Conservation (phyloP, 2,113 vertebrate genomes). For the Aramus guarauna region DNA sequence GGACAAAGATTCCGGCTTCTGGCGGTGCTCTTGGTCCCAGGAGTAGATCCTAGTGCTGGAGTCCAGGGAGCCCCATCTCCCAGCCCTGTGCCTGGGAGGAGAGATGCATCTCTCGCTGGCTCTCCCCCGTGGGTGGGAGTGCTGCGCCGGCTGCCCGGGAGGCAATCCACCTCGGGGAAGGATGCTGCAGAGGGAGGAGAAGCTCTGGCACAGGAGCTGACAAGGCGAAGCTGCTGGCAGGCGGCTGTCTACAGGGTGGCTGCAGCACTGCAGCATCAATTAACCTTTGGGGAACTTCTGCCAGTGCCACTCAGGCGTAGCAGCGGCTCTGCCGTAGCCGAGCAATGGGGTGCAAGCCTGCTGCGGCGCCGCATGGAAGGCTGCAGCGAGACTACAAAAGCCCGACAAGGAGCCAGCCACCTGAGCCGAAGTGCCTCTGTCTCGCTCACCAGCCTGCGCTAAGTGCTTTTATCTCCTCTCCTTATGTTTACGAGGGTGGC, state of each 20-base stretch:
- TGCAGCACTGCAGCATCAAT: constrained; percentile 65
- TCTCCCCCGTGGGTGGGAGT: background rate
- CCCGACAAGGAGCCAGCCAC: constrained; percentile 2
- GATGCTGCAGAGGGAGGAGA: background rate
- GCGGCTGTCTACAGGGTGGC: constrained; percentile 39
- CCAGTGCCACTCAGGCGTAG: constrained; percentile 17
- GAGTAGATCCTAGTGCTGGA: background rate
- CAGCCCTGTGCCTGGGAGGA: background rate
- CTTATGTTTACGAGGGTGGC: constrained; percentile 31
- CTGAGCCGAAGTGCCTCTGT: constrained; percentile 12
- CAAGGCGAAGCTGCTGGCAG: constrained; percentile 35
- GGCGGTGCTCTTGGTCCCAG: background rate
- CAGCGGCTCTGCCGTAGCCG: background rate
- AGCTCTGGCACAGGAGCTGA: background rate
- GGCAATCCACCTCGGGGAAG: background rate
- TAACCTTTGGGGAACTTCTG: constrained; percentile 56
- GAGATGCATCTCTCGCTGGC: background rate
- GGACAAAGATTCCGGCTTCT: background rate
- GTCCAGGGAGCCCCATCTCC: background rate
- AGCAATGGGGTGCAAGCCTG: background rate
- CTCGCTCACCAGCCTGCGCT: background rate
- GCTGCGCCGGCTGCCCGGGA: background rate
- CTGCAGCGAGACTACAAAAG: background rate
- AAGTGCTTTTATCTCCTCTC: constrained; percentile 55
- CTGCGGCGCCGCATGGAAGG: background rate